Conservation (phyloP, 2,113 vertebrate genomes). For the Ophthalmolycus amberensis region DNA sequence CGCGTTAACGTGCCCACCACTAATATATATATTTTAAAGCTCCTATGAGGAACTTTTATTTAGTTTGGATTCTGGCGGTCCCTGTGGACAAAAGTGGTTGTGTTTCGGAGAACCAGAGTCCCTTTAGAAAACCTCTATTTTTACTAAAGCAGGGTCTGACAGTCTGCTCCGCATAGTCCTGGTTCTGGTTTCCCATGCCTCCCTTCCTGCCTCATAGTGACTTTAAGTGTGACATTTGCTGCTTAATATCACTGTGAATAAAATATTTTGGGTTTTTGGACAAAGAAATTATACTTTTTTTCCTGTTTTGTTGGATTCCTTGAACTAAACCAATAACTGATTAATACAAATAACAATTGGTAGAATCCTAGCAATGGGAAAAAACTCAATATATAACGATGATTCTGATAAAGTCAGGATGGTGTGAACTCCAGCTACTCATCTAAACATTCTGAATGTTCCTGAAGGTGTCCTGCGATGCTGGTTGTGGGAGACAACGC, state of each 20-base stretch:
- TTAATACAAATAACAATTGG: background rate
- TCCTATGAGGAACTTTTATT: background rate
- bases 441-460: background rate
- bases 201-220: no score
- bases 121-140: background rate
- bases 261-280: background rate
- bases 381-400: background rate
- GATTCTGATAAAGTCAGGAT: background rate
- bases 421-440: background rate
- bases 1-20: no score
- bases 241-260: background rate
- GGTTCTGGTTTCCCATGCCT: no score
- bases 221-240: background rate
- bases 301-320: no score
- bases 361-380: background rate
- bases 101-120: background rate
- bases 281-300: background rate
- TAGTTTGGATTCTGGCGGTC: background rate
- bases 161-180: no score
- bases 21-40: background rate
- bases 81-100: background rate
- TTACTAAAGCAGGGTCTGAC: no score
- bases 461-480: constrained; percentile 92
- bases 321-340: no score
- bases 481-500: constrained; percentile 96